Evolutionary conservation across 2,113 vertebrate species (phyloP).

Genomic region (Podocnemis expansa): DNA sequence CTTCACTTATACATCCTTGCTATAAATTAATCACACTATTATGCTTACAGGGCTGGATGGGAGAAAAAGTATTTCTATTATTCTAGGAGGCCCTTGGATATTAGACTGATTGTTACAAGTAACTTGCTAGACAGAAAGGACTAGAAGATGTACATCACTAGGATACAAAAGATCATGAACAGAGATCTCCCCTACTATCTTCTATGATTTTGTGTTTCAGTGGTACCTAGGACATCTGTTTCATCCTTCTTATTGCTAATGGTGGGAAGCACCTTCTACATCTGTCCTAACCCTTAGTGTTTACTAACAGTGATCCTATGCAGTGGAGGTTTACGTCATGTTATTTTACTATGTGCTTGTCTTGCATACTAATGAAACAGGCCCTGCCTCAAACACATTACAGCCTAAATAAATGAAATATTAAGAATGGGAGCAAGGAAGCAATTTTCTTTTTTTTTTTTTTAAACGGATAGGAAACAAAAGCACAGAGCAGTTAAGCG

Average conservation of each 20-base stretch:
- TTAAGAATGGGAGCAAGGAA: background rate
- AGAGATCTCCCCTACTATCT: background rate
- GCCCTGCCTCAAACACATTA: constrained; percentile 15
- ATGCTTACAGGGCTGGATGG: constrained; percentile 5
- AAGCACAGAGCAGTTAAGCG: background rate
- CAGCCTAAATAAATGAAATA: background rate
- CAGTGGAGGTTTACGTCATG: fast-evolving
- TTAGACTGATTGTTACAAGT: constrained; percentile 14
- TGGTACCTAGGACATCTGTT: background rate
- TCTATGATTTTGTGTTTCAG: background rate
- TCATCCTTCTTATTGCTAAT: background rate
- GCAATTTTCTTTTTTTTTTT: too few relatives aligned
- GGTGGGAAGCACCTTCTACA: background rate
- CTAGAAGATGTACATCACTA: fast-evolving
- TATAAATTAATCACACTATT: constrained; percentile 24
- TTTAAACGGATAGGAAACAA: background rate
- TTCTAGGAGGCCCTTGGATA: constrained; percentile 37
- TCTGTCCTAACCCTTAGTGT: background rate
- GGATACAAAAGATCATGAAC: background rate
- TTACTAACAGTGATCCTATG: background rate
- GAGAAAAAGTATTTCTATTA: constrained; percentile 28
- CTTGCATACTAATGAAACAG: background rate
- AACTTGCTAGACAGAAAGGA: background rate
- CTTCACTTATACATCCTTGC: background rate
- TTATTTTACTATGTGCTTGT: background rate